Evolutionary conservation across 2,113 vertebrate genomes (phyloP), one percentile per base, ranked within the genome.

Genomic region (Ochotona curzoniae): DNA sequence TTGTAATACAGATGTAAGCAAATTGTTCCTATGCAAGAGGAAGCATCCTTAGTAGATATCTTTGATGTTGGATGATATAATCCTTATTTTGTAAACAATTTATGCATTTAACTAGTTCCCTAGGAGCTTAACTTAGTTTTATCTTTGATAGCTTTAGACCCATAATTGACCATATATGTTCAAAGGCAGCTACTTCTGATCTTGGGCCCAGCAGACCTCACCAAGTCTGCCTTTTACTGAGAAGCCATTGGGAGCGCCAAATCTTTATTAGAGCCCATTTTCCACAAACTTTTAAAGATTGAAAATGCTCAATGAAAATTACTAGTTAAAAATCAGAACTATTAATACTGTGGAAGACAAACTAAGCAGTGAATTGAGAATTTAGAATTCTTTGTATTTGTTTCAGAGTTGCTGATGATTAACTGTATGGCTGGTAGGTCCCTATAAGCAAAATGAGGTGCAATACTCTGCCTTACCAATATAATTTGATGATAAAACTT

Each of bases 301-400:
- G 78, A 76, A 93, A 63, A 81, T 71, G 35, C 30, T 86, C n/a
- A 30, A 28, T 23, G 54, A 47, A 51, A 73, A 64, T 17, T 64
- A 69, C 70, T 76, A n/a, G 38, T 82, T 90, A 44, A 47, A 92
- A 20, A 30, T 54, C 12, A 13, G 38, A 96, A 84, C 32, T 83
- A 49, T 84, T 80, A 67, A 80, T 11, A 28, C 3, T 67, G 4
- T 18, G 54, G 83, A 81, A 76, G 71, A 44, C 23, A 78, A 20
- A 64, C 57, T 75, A 75, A 87, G 5, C 9, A 66, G 61, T 89
- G 20, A 81, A 63, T 26, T n/a, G 10, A 9, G 57, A 83, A 4
- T 30, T 32, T 71, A 76, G 54, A 57, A 28, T 64, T 69, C 8
- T 4, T 64, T 61, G 73, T 67, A 79, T 64, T 83, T 32, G 1